phyloP scores from a whole-genome alignment of 2,113 vertebrate genomes.

The Campylomormyrus tamandua region DNA sequence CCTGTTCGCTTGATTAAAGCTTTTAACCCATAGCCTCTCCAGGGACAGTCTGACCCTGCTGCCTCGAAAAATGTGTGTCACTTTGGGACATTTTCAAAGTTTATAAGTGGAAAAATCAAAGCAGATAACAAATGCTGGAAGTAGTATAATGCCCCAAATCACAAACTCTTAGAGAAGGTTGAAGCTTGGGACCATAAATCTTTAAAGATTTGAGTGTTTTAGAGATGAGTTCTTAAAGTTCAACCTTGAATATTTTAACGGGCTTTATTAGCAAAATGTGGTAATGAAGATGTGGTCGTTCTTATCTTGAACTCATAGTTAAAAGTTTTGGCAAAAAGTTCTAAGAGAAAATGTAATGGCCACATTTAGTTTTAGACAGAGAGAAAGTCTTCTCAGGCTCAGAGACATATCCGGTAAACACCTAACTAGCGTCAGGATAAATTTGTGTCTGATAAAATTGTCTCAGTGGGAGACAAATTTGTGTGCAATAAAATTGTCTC shows the following conservation, averaged over 20 bases:
- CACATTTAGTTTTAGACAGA: not conserved
- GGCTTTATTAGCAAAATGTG: conserved; percentile 44
- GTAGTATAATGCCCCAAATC: no score
- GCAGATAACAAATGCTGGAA: not conserved
- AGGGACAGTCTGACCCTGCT: not conserved
- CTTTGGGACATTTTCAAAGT: not conserved
- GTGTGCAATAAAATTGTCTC: conserved; percentile 8
- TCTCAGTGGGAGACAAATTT: not conserved
- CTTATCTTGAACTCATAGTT: not conserved
- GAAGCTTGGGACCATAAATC: conserved; percentile 22
- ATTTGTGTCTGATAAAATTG: not conserved
- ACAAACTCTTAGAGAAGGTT: no score
- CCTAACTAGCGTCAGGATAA: not conserved
- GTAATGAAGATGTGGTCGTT: conserved; percentile 41
- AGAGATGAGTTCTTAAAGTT: conserved; percentile 39
- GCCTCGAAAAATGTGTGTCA: not conserved
- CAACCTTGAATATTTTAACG: conserved; percentile 54
- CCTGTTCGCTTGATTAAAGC: not conserved
- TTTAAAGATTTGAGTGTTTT: conserved; percentile 28
- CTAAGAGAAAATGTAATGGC: not conserved
- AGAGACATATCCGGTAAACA: not conserved
- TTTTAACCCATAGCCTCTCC: not conserved
- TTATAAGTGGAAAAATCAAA: not conserved
- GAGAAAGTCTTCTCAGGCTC: not conserved
- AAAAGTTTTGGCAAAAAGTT: not conserved